Percentiles rank a stretch among this genome's conserved stretches.
Evolutionary conservation across 2,113 vertebrate species (phyloP).

Genomic region (Synchiropus splendidus): DNA sequence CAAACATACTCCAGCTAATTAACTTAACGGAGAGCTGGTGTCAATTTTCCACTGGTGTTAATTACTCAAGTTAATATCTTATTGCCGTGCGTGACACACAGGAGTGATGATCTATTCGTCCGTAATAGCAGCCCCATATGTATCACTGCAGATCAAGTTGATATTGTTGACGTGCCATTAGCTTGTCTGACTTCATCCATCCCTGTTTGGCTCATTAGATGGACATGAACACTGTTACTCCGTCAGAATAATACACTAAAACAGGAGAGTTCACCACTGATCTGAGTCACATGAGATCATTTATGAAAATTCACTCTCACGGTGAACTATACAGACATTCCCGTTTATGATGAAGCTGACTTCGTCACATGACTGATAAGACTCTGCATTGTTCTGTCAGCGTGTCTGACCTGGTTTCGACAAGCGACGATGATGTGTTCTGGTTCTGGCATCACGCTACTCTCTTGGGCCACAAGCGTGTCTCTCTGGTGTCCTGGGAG

Average conservation of each 20-base stretch:
- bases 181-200: background rate
- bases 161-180: background rate
- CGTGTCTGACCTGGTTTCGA: conserved; percentile 81
- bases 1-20: conserved; percentile 9
- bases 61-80: conserved; percentile 17
- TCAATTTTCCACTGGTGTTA: conserved; percentile 10
- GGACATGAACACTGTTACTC: too few species aligned
- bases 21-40: conserved; percentile 13
- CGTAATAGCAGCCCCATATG: too few species aligned
- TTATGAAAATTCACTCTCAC: too few species aligned
- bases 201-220: background rate
- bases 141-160: too few species aligned
- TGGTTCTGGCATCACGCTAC: conserved; percentile 86
- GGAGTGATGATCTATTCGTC: too few species aligned
- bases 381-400: conserved; percentile 1
- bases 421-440: conserved; percentile 93
- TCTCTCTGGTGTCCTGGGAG: conserved; percentile 83
- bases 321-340: background rate
- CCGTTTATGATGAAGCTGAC: too few species aligned
- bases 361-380: background rate
- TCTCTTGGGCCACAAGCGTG: conserved; percentile 85
- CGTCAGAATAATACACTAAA: too few species aligned
- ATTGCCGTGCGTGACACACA: too few species aligned
- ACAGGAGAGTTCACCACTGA: background rate
- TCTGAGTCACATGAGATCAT: too few species aligned